These are phyloP conservation scores for Drosophila kohkoa DNA, from an alignment of 1,140 invertebrate species.

Conservation along the genomic window DNA sequence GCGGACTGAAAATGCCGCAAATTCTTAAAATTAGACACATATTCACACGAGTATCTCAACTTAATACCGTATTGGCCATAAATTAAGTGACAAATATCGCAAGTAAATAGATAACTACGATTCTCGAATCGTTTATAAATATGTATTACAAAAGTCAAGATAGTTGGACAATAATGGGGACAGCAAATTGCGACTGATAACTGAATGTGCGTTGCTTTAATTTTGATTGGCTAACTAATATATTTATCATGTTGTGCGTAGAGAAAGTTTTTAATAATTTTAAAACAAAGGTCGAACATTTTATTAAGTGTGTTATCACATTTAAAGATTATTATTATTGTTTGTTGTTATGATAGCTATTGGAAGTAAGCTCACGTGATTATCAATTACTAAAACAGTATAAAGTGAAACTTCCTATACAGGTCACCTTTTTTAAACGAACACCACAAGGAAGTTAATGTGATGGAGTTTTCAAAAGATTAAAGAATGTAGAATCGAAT, in stretches of 20 bases:
- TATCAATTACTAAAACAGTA: too few relatives aligned
- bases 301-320: too few relatives aligned
- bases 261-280: too few relatives aligned
- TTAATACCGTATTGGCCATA: conserved; percentile 53
- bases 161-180: background rate
- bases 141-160: background rate
- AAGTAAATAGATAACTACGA: background rate
- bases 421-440: too few relatives aligned
- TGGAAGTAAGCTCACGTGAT: too few relatives aligned
- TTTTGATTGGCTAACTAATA: background rate
- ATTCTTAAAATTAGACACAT: conserved; percentile 49
- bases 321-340: too few relatives aligned
- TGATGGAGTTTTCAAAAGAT: too few relatives aligned
- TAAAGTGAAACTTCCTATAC: too few relatives aligned
- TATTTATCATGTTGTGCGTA: background rate
- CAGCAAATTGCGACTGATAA: conserved; percentile 9
- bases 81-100: conserved; percentile 41
- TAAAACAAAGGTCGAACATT: too few relatives aligned
- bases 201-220: background rate
- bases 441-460: too few relatives aligned
- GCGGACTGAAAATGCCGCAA: conserved; percentile 54
- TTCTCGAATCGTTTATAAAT: conserved; percentile 35
- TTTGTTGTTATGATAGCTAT: too few relatives aligned
- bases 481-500: too few relatives aligned
- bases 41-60: conserved; percentile 51